Percentiles rank a stretch among this genome's conserved stretches.
phyloP scores from a whole-genome alignment of 1,140 invertebrate species.

The Spodoptera frugiperda region DNA sequence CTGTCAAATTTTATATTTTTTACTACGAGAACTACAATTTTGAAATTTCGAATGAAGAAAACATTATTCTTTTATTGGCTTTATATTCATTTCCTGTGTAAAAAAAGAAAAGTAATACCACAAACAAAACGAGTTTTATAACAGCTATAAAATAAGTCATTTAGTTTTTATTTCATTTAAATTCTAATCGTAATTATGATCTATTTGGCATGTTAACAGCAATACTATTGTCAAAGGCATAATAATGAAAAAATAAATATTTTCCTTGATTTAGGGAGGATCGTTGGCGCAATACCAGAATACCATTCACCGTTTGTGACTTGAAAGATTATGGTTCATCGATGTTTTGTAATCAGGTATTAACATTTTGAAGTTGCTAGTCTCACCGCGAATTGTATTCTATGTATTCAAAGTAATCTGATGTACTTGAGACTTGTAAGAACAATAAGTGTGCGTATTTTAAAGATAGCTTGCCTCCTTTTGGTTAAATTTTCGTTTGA shows the following conservation, averaged over 20 bases:
- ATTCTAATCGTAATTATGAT: not conserved
- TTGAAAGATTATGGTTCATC: conserved; percentile 58
- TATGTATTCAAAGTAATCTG: conserved; percentile 25
- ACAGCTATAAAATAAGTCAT: not conserved
- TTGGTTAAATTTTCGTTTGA: not conserved
- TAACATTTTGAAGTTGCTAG: conserved; percentile 51
- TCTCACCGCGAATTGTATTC: conserved; percentile 56
- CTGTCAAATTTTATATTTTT: no score
- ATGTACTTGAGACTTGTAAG: not conserved
- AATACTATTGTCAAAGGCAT: not conserved
- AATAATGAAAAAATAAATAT: conserved; percentile 1
- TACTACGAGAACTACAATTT: not conserved
- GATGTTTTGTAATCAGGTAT: conserved; percentile 62
- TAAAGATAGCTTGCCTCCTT: not conserved
- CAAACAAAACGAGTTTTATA: conserved; percentile 2
- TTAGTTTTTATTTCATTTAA: conserved; percentile 10
- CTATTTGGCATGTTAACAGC: not conserved
- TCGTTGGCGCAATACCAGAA: conserved; percentile 80
- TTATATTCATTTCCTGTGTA: no score
- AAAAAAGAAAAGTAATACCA: no score
- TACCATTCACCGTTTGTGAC: conserved; percentile 64
- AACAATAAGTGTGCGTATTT: no score
- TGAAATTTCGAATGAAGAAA: not conserved
- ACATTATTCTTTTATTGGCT: no score
- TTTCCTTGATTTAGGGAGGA: conserved; percentile 76